Evolutionary conservation across 2,888 invertebrate genomes (phyloP).

Genomic region (Agrochola lota): DNA sequence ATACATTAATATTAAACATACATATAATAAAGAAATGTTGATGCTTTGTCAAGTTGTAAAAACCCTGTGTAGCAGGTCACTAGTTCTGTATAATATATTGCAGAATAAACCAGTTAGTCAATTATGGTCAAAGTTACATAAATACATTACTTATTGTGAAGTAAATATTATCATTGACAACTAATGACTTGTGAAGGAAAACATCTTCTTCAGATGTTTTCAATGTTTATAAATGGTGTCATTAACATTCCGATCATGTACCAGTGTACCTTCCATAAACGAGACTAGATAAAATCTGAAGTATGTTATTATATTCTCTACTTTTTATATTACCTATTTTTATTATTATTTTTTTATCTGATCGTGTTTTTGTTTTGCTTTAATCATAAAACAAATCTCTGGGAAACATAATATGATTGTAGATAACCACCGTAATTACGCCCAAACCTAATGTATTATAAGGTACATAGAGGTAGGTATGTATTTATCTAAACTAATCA

Average conservation of each 20-base stretch:
- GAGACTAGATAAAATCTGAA: slow-evolving; percentile 29
- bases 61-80: background rate
- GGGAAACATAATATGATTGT: slow-evolving; percentile 7
- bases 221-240: slow-evolving; percentile 25
- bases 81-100: background rate
- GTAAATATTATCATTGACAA: slow-evolving; percentile 15
- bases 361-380: slow-evolving; percentile 6
- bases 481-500: background rate
- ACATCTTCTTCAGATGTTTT: background rate
- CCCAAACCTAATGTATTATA: slow-evolving; percentile 11
- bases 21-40: background rate
- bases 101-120: background rate
- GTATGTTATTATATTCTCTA: background rate
- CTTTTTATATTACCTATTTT: background rate
- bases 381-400: slow-evolving; percentile 25
- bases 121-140: background rate
- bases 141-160: background rate
- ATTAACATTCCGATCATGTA: slow-evolving; percentile 30
- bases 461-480: background rate
- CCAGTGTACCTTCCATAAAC: slow-evolving; percentile 3
- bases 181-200: background rate
- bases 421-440: slow-evolving; percentile 26
- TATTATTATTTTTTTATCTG: background rate
- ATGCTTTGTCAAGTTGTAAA: background rate
- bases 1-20: too few relatives aligned